Percentiles rank a stretch among this genome's conserved stretches.
Conservation (phyloP, 2,113 vertebrate species). For the Leptobrachium leishanense region DNA sequence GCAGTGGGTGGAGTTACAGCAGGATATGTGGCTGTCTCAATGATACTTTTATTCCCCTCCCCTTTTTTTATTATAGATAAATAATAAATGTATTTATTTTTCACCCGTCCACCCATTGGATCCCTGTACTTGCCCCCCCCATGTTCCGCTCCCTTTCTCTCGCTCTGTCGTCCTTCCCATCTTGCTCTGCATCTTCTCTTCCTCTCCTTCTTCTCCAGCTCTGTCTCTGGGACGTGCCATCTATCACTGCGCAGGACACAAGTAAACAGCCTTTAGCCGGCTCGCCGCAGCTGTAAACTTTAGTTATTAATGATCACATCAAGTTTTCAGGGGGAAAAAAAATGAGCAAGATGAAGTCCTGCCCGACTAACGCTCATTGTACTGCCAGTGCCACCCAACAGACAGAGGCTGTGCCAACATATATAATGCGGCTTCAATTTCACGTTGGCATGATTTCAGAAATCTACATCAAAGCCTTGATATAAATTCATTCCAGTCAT, state of each 20-base stretch:
- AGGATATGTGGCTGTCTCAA: too few relatives aligned
- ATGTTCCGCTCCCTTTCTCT: neutral
- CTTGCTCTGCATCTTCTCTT: neutral
- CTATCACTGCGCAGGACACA: slow-evolving; percentile 41
- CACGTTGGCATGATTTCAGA: neutral
- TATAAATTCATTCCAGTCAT: too few relatives aligned
- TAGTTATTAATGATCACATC: slow-evolving; percentile 46
- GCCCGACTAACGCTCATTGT: neutral
- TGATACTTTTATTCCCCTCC: too few relatives aligned
- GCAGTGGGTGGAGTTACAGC: too few relatives aligned
- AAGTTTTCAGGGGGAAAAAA: slow-evolving; percentile 11
- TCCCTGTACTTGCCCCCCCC: neutral
- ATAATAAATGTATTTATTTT: too few relatives aligned
- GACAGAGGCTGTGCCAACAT: neutral
- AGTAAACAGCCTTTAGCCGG: slow-evolving; percentile 48
- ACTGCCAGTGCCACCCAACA: neutral
- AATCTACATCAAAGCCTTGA: too few relatives aligned
- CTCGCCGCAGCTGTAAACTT: slow-evolving; percentile 37
- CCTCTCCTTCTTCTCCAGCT: neutral
- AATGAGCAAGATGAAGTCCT: neutral
- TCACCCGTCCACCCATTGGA: neutral
- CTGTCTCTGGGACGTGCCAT: slow-evolving; percentile 38
- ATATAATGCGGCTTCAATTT: neutral
- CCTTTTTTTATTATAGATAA: too few relatives aligned
- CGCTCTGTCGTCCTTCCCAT: neutral